phyloP scores from a whole-genome alignment of 2,888 invertebrate species.

The Perizoma affinitatum region DNA sequence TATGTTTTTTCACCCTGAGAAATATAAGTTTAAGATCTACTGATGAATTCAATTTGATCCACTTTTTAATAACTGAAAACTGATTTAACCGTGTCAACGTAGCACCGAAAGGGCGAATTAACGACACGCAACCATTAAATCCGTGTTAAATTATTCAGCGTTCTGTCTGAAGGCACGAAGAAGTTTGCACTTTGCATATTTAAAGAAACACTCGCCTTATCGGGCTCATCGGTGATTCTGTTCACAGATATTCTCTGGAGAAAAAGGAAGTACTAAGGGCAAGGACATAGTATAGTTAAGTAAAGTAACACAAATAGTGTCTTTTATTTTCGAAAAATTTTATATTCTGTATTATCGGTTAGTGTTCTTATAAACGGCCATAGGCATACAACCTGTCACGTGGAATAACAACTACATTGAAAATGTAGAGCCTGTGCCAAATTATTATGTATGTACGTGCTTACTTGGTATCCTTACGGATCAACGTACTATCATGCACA shows the following conservation, averaged over 20 bases:
- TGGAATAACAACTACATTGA: no score
- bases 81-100: constrained; percentile 61
- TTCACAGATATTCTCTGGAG: constrained; percentile 70
- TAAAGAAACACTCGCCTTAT: constrained; percentile 79
- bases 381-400: no score
- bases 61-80: constrained; percentile 47
- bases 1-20: no score
- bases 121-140: constrained; percentile 78
- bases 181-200: constrained; percentile 82
- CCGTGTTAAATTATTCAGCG: constrained; percentile 82
- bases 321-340: neutral
- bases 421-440: no score
- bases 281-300: constrained; percentile 18
- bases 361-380: no score
- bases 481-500: no score
- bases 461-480: no score
- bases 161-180: constrained; percentile 72
- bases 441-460: no score
- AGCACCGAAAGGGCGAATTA: constrained; percentile 65
- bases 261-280: constrained; percentile 61
- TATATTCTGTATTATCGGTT: no score
- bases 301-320: constrained; percentile 7
- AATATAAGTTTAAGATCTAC: no score
- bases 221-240: constrained; percentile 78
- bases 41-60: constrained; percentile 39